phyloP scores from a whole-genome alignment of 2,888 invertebrate genomes.

The Lasioglossum oenotherae region DNA sequence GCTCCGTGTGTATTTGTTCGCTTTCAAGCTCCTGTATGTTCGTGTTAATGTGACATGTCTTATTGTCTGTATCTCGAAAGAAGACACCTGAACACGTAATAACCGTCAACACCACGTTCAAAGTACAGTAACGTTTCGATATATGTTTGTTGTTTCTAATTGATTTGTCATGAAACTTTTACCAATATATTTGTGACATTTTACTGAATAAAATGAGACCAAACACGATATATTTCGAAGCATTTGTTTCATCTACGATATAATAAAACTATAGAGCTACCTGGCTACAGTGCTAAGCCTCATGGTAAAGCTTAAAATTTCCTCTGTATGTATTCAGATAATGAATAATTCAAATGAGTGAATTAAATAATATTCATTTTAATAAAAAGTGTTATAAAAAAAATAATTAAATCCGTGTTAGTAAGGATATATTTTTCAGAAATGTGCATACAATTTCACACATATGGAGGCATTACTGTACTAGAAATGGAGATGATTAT shows the following conservation, averaged over 20 bases:
- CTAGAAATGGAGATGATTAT: neutral
- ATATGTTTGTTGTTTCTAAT: neutral
- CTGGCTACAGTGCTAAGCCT: no score
- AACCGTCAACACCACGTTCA: neutral
- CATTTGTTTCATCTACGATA: no score
- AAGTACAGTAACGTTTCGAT: neutral
- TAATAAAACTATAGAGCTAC: no score
- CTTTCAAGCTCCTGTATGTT: conserved; percentile 9
- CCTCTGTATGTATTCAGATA: no score
- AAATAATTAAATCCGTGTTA: neutral
- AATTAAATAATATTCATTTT: no score
- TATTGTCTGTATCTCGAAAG: neutral
- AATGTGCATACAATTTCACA: neutral
- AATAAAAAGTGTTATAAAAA: neutral
- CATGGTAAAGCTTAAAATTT: no score
- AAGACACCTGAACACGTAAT: neutral
- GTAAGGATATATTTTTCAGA: neutral
- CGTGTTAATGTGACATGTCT: neutral
- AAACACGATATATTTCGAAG: neutral
- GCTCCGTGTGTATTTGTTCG: conserved; percentile 28
- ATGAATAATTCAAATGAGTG: no score
- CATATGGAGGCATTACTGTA: neutral
- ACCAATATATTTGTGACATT: neutral
- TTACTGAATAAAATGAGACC: neutral
- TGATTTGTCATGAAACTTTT: neutral